Base-by-base conservation (phyloP, 2,113 vertebrate genomes). In the Corydoras sp. region DNA sequence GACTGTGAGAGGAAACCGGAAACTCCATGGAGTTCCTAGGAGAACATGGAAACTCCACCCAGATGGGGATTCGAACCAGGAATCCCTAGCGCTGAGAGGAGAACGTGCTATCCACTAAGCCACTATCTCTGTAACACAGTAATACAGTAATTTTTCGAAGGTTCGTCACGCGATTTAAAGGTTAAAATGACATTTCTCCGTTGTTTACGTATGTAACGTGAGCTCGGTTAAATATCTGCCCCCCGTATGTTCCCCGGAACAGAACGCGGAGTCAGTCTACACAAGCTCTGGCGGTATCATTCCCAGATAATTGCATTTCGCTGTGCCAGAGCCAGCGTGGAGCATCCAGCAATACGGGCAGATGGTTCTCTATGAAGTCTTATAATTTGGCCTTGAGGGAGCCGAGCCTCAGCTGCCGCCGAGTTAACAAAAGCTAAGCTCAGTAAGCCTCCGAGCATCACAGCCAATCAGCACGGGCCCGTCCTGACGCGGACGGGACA, bases 331-430 rank as follows among this genome's bases (percentile, higher is more conserved):
- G 69, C 50, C 59, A 71, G 50, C 7, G 9, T 15, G 31, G 32
- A 30, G 15, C 18, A 65, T 59, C 35, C 11, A 11, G 63, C 71
- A 59, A 65, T 24, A 51, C 4, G 14, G 29, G 13, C 71, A 72
- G 62, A 72, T 59, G 62, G 35, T 50, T 59, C 55, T 66, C 55
- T 73, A 50, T 59, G 71, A 59, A 58, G 71, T 58, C 65, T 65
- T 65, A 59, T 59, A 30, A 65, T 65, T 53, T 35, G 43, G 55
- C 62, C 63, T 66, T 6, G 55, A 53, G 63, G 43, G 55, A 60
- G 12, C 63, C 1, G 48, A 60, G 62, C 6, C 31, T 65, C 71
- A 65, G 43, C 62, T 64, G 53, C 62, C 14, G 53, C 65, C 53
- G 56, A 65, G 71, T 54, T 72, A 49, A 56, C 32, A 53, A 64